Percentiles rank a stretch among this genome's conserved stretches.
These are phyloP conservation scores for Paralinhomoeus sp. DNA, from an alignment of 2,888 invertebrate species.

Conservation along the genomic window DNA sequence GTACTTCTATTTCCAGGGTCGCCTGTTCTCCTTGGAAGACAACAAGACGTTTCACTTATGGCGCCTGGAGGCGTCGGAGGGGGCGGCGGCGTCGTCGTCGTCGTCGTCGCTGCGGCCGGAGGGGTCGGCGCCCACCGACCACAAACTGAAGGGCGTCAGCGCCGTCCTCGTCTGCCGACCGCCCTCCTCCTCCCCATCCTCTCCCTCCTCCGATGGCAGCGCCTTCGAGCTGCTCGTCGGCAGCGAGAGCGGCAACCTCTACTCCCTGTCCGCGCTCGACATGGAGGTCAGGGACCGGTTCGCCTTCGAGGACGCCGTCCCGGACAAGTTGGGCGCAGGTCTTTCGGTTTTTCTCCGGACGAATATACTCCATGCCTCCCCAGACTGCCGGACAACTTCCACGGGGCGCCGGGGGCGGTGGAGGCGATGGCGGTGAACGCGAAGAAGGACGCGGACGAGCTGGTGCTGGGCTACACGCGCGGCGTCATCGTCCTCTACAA, in stretches of 20 bases:
- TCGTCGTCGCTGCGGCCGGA: too few species aligned
- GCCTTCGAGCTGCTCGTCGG: slow-evolving; percentile 61
- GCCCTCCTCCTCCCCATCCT: not conserved
- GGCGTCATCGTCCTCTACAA: slow-evolving; percentile 84
- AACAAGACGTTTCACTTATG: slow-evolving; percentile 84
- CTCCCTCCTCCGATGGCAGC: not conserved
- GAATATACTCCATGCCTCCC: too few species aligned
- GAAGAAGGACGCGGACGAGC: too few species aligned
- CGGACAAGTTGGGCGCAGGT: too few species aligned
- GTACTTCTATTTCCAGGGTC: too few species aligned
- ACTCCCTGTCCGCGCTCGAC: slow-evolving; percentile 53
- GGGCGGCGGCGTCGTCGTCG: slow-evolving; percentile 17
- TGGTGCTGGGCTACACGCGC: slow-evolving; percentile 72
- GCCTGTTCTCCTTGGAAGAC: slow-evolving; percentile 62
- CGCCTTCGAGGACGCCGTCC: slow-evolving; percentile 82
- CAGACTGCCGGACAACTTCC: slow-evolving; percentile 76
- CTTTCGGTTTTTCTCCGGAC: too few species aligned
- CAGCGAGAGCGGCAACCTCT: slow-evolving; percentile 83
- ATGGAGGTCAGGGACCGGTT: slow-evolving; percentile 67
- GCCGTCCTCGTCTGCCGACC: not conserved
- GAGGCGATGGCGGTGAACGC: slow-evolving; percentile 62
- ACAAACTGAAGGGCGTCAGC: not conserved
- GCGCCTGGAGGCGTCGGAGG: slow-evolving; percentile 48
- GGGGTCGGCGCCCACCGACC: slow-evolving; percentile 7
- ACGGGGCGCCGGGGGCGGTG: slow-evolving; percentile 80